These are phyloP conservation scores for Eudasyphora cyanicolor DNA, from an alignment of 2,888 invertebrate species.

Conservation along the genomic window DNA sequence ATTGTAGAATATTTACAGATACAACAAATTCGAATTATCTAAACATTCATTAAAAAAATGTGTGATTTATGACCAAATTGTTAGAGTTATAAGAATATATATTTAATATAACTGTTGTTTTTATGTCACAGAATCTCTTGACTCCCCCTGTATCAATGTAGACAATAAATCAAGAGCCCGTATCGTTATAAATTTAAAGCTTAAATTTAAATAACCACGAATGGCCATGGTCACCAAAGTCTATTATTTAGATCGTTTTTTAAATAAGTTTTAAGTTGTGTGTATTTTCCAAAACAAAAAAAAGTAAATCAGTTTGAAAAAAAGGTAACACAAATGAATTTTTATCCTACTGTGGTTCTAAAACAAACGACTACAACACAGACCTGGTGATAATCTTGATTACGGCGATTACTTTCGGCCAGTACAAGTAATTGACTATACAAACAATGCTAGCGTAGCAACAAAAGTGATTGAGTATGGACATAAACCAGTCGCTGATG, in stretches of 20 bases:
- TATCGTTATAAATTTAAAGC: background rate
- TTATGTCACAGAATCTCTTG: no score
- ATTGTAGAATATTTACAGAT: no score
- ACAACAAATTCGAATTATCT: no score
- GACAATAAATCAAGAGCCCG: no score
- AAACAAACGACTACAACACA: constrained; percentile 65
- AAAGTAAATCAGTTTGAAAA: constrained; percentile 39
- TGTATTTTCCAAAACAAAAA: constrained; percentile 48
- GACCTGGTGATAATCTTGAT: constrained; percentile 75
- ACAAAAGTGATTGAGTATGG: constrained; percentile 87
- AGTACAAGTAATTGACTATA: constrained; percentile 86
- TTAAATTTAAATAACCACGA: background rate
- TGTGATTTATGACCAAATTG: no score
- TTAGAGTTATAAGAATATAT: no score
- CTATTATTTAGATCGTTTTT: constrained; percentile 16
- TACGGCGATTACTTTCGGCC: constrained; percentile 81
- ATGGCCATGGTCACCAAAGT: background rate
- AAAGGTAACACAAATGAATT: constrained; percentile 50
- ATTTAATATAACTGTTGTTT: no score
- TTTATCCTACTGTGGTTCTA: constrained; percentile 59
- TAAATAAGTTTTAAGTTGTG: constrained; percentile 44
- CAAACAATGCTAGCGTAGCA: constrained; percentile 83
- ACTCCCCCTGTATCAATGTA: no score
- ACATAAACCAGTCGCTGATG: constrained; percentile 81
- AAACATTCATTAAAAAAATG: no score